Evolutionary conservation across 2,113 vertebrate species (phyloP), one percentile per base, ranked within the genome.

Genomic region (Dicrurus megarhynchus): DNA sequence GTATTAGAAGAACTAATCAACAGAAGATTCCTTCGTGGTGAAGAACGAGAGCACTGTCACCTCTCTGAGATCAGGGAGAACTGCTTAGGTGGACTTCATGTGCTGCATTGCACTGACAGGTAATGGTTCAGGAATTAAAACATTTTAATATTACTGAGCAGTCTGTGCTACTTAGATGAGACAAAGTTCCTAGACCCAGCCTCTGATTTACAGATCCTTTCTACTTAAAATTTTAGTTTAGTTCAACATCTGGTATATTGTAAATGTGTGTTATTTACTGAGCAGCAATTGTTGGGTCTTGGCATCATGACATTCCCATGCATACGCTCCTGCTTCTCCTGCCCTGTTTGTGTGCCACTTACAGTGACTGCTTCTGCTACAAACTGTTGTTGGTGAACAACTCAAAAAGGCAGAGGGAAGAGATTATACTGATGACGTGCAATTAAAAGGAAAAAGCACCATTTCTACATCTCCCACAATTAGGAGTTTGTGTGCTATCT

Each of bases 221-320:
- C 32, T 57, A 14, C 53, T 47, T 77, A 10, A 30, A 5, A 32
- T n/a, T 63, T 71, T 15, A 57, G 16, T 61, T 75, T 59, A 71
- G 35, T 55, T 59, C 42, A 84, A 46, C 16, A 18, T 73, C 73
- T 75, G 28, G 16, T 37, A 23, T 39, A n/a, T 67, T 85, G 57
- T 44, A 77, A 89, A 61, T 69, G 21, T 39, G 35, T 73, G 57
- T 87, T 57, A 35, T 70, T 94, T 75, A 71, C 44, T 37, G 64
- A 91, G 69, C 57, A 78, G 35, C 49, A 82, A 1, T 27, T 47
- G 6, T 17, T 55, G 10, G 11, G 16, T 37, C 42, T 81, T 53
- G 50, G n/a, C 60, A 57, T 4, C 0, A 0, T 46, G 46, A 57
- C n/a, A 18, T 52, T 53, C 10, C 9, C 12, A 4, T 7, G 22